Base-by-base conservation (phyloP, 1,140 invertebrate genomes). In the Centruroides sculpturatus region DNA sequence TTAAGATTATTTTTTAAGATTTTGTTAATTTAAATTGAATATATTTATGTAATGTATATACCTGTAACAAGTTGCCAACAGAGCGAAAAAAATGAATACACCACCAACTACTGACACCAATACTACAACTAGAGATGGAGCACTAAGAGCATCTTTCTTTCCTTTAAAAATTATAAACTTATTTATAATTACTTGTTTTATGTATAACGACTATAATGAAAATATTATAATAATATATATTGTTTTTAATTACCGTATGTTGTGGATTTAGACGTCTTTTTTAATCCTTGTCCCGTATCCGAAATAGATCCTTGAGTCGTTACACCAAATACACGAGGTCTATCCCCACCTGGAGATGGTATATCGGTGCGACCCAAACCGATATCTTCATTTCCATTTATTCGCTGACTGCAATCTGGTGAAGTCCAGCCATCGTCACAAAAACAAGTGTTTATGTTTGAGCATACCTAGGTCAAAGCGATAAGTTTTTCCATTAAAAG, bases 31-130 rank as follows among this genome's bases (percentile, higher is more conserved):
- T n/a, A 51, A 51, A 34, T 51, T 51, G 0, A 51, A 51, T 41
- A 41, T 8, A 6, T 41, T 41, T 41, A 41, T 6, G 41, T 8
- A 41, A 41, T 41, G 41, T 41, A 8, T 41, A 41, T 66, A 67
- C 66, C 91, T 92, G 87, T 92, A 93, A 82, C 89, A 93, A 82
- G 89, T 84, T 74, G 90, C 89, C 81, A 90, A 83, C 79, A 90
- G 81, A 75, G 89, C 87, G 83, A 94, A 91, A 81, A 85, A 86
- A 81, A 92, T 83, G 84, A 93, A 92, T 81, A 93, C 87, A 73
- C 83, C 83, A 72, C 87, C 91, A 73, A 92, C 87, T 74, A 91
- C 89, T 73, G 84, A 83, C 71, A 90, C 86, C 80, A 94, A 83
- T 77, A 92, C 87, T 78, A 92, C 81, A 75, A 93, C 89, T 84